Percentiles rank a stretch among this genome's conserved stretches.
Conservation (phyloP, 2,113 vertebrate species). For the Mus spicilegus region DNA sequence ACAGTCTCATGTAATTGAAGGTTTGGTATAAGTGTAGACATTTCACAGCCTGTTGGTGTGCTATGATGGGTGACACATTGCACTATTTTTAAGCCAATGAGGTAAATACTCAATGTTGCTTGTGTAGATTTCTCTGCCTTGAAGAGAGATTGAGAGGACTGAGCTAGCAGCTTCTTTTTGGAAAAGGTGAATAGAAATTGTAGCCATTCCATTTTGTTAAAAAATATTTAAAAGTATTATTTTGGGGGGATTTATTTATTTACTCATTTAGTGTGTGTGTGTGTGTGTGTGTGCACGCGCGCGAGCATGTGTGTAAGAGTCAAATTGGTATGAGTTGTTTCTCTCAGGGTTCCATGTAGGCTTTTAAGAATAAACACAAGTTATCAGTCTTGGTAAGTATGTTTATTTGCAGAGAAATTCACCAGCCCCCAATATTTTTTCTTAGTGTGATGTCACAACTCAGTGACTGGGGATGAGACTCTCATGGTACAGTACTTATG, state of each 20-base stretch:
- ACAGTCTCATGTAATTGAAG: neutral
- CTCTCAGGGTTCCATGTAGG: no score
- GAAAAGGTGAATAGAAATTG: neutral
- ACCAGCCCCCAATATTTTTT: neutral
- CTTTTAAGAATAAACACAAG: neutral
- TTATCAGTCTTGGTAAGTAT: neutral
- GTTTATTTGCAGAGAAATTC: neutral
- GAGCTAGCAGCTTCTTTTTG: neutral
- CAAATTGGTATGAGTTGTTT: neutral
- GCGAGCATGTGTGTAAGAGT: neutral
- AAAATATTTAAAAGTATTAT: neutral
- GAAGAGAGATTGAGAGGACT: neutral
- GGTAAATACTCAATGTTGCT: neutral
- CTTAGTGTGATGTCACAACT: neutral
- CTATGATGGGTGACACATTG: neutral
- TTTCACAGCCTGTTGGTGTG: accelerated
- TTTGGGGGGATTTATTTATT: neutral
- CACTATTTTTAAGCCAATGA: neutral
- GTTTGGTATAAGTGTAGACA: neutral
- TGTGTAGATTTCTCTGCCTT: neutral
- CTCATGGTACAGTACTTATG: neutral
- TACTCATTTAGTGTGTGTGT: neutral
- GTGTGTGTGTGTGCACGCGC: no score
- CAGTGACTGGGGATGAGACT: neutral
- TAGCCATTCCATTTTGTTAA: neutral